Evolutionary conservation across 2,113 vertebrate species (phyloP).

Genomic region (Orycteropus afer): DNA sequence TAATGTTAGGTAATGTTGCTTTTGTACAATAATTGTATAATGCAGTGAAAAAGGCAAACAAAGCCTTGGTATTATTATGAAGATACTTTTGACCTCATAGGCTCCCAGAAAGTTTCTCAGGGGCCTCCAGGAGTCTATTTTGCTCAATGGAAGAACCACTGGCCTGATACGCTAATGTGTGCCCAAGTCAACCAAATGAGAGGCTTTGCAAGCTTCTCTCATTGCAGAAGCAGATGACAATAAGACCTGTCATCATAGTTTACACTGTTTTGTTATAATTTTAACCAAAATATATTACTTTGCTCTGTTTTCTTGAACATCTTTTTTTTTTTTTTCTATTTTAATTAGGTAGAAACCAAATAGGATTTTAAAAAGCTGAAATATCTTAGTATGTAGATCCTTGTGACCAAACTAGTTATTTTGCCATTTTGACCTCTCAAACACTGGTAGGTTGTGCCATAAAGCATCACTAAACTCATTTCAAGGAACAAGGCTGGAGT

Average conservation of each 20-base stretch:
- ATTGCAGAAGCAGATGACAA: background rate
- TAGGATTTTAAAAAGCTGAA: constrained; percentile 44
- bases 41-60: background rate
- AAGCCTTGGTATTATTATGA: background rate
- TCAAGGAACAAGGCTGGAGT: background rate
- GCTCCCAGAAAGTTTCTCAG: background rate
- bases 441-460: constrained; percentile 29
- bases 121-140: background rate
- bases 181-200: background rate
- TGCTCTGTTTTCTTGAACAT: constrained; percentile 43
- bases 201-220: background rate
- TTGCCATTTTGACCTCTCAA: constrained; percentile 50
- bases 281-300: constrained; percentile 69
- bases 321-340: constrained; percentile 60
- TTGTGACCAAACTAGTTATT: constrained; percentile 66
- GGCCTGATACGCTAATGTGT: background rate
- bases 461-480: constrained; percentile 77
- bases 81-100: background rate
- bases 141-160: fast-evolving
- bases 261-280: constrained; percentile 29
- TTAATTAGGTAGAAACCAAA: constrained; percentile 39
- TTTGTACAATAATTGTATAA: fast-evolving
- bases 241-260: constrained; percentile 49
- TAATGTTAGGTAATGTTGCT: too few relatives aligned
- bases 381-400: constrained; percentile 42